Base-by-base conservation (phyloP, 2,888 invertebrate species). In the Chaetogeoica ovagalla region DNA sequence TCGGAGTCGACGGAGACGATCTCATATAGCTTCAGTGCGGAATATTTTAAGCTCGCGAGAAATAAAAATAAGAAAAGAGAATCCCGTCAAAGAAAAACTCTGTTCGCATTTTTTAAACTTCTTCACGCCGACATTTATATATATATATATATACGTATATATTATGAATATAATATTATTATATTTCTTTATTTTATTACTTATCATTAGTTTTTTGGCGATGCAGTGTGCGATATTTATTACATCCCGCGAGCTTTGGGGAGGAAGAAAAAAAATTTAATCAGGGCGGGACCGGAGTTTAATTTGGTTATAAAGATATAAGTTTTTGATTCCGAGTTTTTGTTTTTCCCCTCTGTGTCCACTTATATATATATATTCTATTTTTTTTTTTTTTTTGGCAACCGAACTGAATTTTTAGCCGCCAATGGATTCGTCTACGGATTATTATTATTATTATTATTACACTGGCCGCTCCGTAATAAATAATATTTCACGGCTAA, bases 321-420 rank as follows among this genome's bases (percentile, higher is more conserved):
- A 79, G 79, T 79, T 79, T 79, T 79, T 79, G 79, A 79, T 79
- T 79, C 71, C 55, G 79, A 63, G 70, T 71, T 79, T 75, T 79
- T n/a, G 43, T 15, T 76, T n/a, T 59, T 39, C 23, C 57, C 66
- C 75, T 23, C 43, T 66, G 21, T 62, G n/a, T 39, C 17, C 8
- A 21, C 66, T 43, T 21, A n/a, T 21, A 39, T 63, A 4, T 63
- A 19, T 48, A 30, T 74, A 52, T 4, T 39, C 17, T 68, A 23
- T 73, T 43, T 43, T 7, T 48, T 69, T 69, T 69, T 60, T 76
- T 76, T 60, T 76, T 60, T 79, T 79, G 79, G 71, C 79, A 79
- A 57, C 71, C 39, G n/a, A 63, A 71, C 71, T 8, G 55, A 70
- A 77, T 70, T 77, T 77, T 77, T 77, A 7, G 19, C 39, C 52